Base-by-base conservation (phyloP, 2,797 vertebrate species). In the Crenuchus spilurus region DNA sequence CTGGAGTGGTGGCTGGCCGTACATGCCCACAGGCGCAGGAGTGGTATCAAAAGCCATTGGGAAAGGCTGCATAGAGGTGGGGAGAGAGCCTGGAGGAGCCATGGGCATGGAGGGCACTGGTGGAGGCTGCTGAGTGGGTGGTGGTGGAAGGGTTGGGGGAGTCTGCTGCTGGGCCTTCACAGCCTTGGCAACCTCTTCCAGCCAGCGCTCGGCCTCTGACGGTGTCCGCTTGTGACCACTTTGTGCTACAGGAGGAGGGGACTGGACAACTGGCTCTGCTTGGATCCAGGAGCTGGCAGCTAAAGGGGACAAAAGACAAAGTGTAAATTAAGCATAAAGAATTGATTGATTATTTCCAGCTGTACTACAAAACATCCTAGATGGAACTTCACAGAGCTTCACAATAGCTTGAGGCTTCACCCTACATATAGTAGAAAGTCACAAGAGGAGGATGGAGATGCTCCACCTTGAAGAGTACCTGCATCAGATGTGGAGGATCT, bases 161-260 rank as follows among this genome's bases (percentile, higher is more conserved):
- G 87, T 89, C 68, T 92, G 92, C 48, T 94, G 90, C 76, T 91
- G 94, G 0, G 92, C 88, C 76, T 91, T 94, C 48, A 95, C 95
- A 0, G 89, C 92, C 73, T 95, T 94, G 41, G 96, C 94, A 8
- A 96, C 96, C 73, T 97, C 96, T 64, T 97, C 95, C 62, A 97
- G 81, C 96, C 96, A 97, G 57, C 96, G 87, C 82, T 97, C 96
- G 0, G 96, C 96, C 84, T 97, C 96, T 0, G 96, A 97, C 0
- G 96, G 95, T 0, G 96, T 97, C 44, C 96, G 92, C 74, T 86
- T 94, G 88, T 97, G 96, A 33, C 96, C 93, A 0, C 91, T 88
- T 57, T 93, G 92, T 0, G 92, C 83, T 22, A 87, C 66, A 0
- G 81, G 63, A 0, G 91, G 86, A 44, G 92, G 88, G 57, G 91